Percentiles rank a stretch among this genome's conserved stretches.
phyloP scores from a whole-genome alignment of 2,113 vertebrate genomes.

The Ursus arctos region DNA sequence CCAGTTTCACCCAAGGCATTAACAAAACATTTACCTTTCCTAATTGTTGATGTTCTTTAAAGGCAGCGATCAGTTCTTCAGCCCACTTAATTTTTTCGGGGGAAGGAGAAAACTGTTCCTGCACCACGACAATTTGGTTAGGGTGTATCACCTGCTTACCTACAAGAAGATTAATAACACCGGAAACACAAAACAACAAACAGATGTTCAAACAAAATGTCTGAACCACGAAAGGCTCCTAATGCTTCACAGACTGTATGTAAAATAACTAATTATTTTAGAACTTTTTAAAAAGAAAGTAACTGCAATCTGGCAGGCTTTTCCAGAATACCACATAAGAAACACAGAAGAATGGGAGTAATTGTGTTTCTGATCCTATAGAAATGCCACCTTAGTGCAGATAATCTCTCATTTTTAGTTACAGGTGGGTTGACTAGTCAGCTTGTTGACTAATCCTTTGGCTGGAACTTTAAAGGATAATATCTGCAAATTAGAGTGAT shows the following conservation, averaged over 20 bases:
- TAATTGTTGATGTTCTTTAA: slow-evolving; percentile 95
- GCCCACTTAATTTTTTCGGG: slow-evolving; percentile 95
- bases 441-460: slow-evolving; percentile 54
- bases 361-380: slow-evolving; percentile 1
- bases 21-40: slow-evolving; percentile 94
- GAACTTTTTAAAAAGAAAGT: slow-evolving; percentile 71
- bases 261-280: slow-evolving; percentile 85
- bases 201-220: slow-evolving; percentile 88
- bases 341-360: slow-evolving; percentile 60
- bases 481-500: slow-evolving; percentile 51
- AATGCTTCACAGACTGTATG: slow-evolving; percentile 81
- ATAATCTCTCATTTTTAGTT: slow-evolving; percentile 57
- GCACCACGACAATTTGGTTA: slow-evolving; percentile 95
- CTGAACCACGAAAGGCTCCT: slow-evolving; percentile 84
- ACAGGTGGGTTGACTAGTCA: slow-evolving; percentile 74
- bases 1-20: slow-evolving; percentile 67
- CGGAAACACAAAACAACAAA: slow-evolving; percentile 84
- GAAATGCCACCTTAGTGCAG: slow-evolving; percentile 12
- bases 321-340: slow-evolving; percentile 65
- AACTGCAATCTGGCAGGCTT: slow-evolving; percentile 60
- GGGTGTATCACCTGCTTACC: slow-evolving; percentile 99
- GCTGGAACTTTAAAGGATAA: slow-evolving; percentile 58
- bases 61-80: slow-evolving; percentile 95
- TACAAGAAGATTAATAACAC: slow-evolving; percentile 88
- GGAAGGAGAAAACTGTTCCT: slow-evolving; percentile 97